Evolutionary conservation across 2,797 vertebrate genomes (phyloP), one percentile per base, ranked within the genome.

Genomic region (Simalia tracyae): DNA sequence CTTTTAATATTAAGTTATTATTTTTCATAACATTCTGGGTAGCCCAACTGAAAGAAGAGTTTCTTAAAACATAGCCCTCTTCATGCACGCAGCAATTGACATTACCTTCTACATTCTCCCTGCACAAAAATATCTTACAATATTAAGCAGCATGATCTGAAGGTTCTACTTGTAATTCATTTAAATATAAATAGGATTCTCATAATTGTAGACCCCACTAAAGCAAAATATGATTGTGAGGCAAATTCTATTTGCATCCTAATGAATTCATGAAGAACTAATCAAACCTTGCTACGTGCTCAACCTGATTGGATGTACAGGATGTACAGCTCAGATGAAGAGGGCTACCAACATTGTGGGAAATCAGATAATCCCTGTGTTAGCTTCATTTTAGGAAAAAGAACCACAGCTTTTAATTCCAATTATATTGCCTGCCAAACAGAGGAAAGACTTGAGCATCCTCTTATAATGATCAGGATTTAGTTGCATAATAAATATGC

Each of bases 401-500:
- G 2, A 5, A 93, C 56, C 56, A 88, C 66, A 90, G 57, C 12
- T 56, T 7, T 89, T 86, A 92, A n/a, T 63, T 91, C 84, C 12
- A 54, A 93, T 22, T 63, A 19, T 19, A 90, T 64, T 28, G 36
- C 94, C 93, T 93, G 90, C 84, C 93, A 91, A 94, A 94, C 92
- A 96, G 91, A 94, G 93, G 36, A 57, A 91, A 93, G 93, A 92
- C 92, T 93, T 46, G 60, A 95, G 64, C 2, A 28, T 0, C 0
- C 36, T 24, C 42, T 46, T 87, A 36, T 84, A 89, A 3, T 4
- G 2, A 68, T 9, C 28, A 57, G 15, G 17, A 90, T 50, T 22
- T 54, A 90, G 36, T 93, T 95, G 90, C 89, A 89, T 94, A 92
- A 94, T 94, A 96, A 96, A 94, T 95, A 96, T 54, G 95, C 92